A percentile compares a stretch with the other conserved stretches of the same genome.
phyloP scores from a whole-genome alignment of 2,113 vertebrate genomes.

The Haplochromis vanheusdeni region DNA sequence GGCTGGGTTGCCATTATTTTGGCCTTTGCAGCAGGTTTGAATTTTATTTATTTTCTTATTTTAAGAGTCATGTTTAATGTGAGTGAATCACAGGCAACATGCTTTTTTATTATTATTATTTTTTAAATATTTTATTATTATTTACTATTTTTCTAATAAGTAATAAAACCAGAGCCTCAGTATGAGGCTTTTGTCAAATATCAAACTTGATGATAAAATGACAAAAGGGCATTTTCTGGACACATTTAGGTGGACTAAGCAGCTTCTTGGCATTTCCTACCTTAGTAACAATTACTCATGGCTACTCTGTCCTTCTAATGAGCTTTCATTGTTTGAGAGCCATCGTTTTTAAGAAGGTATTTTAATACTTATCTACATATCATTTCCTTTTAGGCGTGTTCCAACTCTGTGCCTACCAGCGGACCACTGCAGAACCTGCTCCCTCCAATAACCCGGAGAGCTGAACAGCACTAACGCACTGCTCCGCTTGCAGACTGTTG shows the following conservation, averaged over 20 bases:
- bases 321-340: not conserved
- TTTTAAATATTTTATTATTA: not conserved
- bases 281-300: not conserved
- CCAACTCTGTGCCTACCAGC: constrained; percentile 71
- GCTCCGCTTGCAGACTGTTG: not conserved
- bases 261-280: not conserved
- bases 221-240: not conserved
- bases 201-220: not conserved
- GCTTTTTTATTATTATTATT: not conserved
- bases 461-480: constrained; percentile 8
- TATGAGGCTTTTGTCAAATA: not conserved
- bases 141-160: not conserved
- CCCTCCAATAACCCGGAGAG: constrained; percentile 52
- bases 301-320: not conserved
- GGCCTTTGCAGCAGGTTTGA: constrained; percentile 69
- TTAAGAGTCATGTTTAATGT: not conserved
- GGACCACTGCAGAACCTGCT: constrained; percentile 51
- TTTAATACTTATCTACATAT: not conserved
- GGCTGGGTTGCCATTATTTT: constrained; percentile 76
- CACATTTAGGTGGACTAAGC: not conserved
- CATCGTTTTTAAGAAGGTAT: not conserved
- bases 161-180: not conserved
- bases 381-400: constrained; percentile 51
- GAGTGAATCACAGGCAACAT: not conserved
- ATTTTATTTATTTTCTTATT: not conserved